Conservation (phyloP, 2,888 invertebrate genomes). For the Napeogenes sylphis region DNA sequence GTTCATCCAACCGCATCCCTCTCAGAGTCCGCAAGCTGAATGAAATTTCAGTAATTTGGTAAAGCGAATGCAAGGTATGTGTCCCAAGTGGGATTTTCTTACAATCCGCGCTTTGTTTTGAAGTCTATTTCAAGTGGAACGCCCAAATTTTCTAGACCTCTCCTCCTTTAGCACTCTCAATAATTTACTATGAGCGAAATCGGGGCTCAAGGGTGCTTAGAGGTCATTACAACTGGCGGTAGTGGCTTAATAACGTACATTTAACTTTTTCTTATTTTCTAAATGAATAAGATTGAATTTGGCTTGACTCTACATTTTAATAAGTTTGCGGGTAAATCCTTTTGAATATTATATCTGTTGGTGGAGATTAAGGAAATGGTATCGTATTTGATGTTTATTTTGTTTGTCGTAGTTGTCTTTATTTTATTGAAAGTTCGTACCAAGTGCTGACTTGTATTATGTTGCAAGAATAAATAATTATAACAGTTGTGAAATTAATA, state of each 20-base stretch:
- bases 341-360: conserved; percentile 53
- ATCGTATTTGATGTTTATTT: conserved; percentile 51
- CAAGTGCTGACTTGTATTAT: neutral
- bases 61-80: conserved; percentile 75
- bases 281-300: conserved; percentile 44
- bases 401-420: conserved; percentile 37
- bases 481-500: no score
- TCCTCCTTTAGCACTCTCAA: conserved; percentile 15
- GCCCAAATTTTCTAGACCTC: conserved; percentile 30
- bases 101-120: conserved; percentile 72
- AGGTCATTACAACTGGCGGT: conserved; percentile 50
- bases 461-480: no score
- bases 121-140: conserved; percentile 55
- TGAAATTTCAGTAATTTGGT: conserved; percentile 76
- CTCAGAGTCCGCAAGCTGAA: conserved; percentile 68
- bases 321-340: conserved; percentile 23
- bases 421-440: conserved; percentile 28
- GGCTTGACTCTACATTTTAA: conserved; percentile 27
- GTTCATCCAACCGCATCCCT: conserved; percentile 37
- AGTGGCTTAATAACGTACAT: conserved; percentile 41
- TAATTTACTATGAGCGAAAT: conserved; percentile 17
- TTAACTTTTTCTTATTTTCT: conserved; percentile 39
- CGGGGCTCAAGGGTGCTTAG: conserved; percentile 26
- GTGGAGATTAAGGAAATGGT: conserved; percentile 57
- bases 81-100: conserved; percentile 70